These are phyloP conservation scores for Steinernema feltiae DNA, from an alignment of 1,140 invertebrate genomes.

Conservation along the genomic window DNA sequence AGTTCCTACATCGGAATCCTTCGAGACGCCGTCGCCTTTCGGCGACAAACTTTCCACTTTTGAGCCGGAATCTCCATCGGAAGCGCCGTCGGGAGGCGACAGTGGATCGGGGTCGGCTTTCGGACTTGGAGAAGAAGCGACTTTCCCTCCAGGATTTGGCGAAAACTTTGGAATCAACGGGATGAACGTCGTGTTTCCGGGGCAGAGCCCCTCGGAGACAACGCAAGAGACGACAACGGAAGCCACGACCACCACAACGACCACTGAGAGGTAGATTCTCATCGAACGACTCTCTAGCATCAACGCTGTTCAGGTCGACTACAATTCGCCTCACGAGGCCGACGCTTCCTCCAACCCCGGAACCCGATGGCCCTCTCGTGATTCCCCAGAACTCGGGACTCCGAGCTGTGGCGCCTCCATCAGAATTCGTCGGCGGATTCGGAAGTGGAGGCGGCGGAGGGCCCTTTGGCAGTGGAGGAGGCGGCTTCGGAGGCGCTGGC, in stretches of 20 bases:
- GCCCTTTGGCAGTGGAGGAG: too few relatives aligned
- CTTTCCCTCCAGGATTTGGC: not conserved
- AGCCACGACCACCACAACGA: not conserved
- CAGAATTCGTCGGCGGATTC: conserved; percentile 43
- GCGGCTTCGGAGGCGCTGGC: conserved; percentile 20
- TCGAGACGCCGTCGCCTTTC: not conserved
- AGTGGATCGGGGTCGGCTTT: not conserved
- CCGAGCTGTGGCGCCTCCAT: conserved; percentile 51
- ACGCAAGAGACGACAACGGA: not conserved
- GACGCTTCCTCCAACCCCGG: not conserved
- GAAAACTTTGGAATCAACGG: conserved; percentile 1
- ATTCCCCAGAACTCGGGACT: conserved; percentile 57
- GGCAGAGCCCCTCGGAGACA: not conserved
- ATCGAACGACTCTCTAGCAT: not conserved
- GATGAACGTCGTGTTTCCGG: not conserved
- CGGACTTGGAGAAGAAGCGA: not conserved
- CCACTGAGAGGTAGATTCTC: not conserved
- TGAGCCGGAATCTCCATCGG: not conserved
- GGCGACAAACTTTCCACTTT: not conserved
- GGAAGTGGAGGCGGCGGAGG: conserved; percentile 22
- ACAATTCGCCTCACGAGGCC: not conserved
- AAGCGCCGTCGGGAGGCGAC: not conserved
- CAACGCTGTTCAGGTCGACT: not conserved
- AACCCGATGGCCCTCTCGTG: conserved; percentile 26
- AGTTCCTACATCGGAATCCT: not conserved